Evolutionary conservation across 2,113 vertebrate genomes (phyloP), one percentile per base, ranked within the genome.

Genomic region (Oplegnathus fasciatus): DNA sequence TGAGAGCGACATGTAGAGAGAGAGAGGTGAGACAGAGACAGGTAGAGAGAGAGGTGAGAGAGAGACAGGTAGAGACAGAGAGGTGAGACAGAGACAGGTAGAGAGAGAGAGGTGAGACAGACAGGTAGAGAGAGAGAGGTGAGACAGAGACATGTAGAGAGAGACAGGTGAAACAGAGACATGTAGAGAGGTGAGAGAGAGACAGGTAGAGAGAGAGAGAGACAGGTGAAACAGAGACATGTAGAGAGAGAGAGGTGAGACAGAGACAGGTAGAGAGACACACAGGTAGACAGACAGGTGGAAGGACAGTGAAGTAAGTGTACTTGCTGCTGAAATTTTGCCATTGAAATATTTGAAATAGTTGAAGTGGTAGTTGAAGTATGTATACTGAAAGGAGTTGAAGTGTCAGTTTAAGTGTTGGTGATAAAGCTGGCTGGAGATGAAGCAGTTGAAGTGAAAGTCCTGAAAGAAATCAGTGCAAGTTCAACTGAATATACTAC

Each of bases 1-100:
- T 60, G 57, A 72, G 74, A 58, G 26, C 58, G 61, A 62, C 32
- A 46, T 44, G 9, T 18, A 48, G n/a, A n/a, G n/a, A n/a, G 54
- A 55, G 55, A 60, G 58, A 60, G 26, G 57, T 60, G 57, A 72
- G 74, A 58, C 15, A 40, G 26, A 64, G 61, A 62, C 32, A 46
- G 67, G 9, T 18, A 48, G n/a, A n/a, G n/a, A n/a, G n/a, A n/a
- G n/a, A n/a, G n/a, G n/a, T n/a, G n/a, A n/a, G n/a, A n/a, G n/a
- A n/a, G n/a, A n/a, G n/a, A 78, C 18, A 79, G 57, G 50, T 76
- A 55, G 55, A 60, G 58, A 60, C 17, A 26, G 10, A 15, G 13
- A 15, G 26, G 57, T 60, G 57, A 72, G 74, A 58, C 15, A 40
- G 26, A 64, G 61, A 62, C 32, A 46, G 67, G 9, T 18, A 48